Conservation (phyloP, 2,797 vertebrate species). For the Anniella stebbinsi region DNA sequence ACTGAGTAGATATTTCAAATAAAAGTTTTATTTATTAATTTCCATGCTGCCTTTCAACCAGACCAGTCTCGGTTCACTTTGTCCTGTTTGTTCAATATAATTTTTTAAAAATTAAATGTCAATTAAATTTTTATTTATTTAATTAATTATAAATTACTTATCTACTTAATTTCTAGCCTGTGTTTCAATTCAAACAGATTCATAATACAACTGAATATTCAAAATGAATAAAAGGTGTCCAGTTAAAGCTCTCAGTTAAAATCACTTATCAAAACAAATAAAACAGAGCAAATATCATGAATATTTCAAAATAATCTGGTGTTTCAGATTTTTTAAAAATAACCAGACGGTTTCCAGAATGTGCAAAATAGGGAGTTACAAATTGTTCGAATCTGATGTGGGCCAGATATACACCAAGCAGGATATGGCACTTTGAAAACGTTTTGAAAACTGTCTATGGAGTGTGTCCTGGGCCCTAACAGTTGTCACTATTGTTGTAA, state of each 20-base stretch:
- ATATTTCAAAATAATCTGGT: neutral
- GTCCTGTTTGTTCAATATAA: conserved; percentile 42
- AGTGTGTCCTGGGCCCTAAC: too few species aligned
- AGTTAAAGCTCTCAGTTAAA: neutral
- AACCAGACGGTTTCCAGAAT: too few species aligned
- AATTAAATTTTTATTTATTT: neutral
- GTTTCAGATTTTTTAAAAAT: too few species aligned
- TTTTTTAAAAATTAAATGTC: neutral
- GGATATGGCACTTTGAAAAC: too few species aligned
- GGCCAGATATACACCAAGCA: too few species aligned
- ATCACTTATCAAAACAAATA: neutral
- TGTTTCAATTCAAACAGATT: neutral
- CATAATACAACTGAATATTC: neutral
- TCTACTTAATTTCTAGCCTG: neutral
- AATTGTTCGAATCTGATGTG: too few species aligned
- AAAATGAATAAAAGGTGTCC: neutral
- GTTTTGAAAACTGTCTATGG: too few species aligned
- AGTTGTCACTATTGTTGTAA: too few species aligned
- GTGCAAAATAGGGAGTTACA: too few species aligned
- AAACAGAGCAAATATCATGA: neutral
- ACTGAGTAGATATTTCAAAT: neutral
- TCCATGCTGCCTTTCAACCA: neutral
- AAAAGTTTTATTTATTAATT: neutral
- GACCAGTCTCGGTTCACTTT: neutral
- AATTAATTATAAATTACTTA: neutral